Conservation (phyloP, 2,888 invertebrate species). For the Acronicta leporina region DNA sequence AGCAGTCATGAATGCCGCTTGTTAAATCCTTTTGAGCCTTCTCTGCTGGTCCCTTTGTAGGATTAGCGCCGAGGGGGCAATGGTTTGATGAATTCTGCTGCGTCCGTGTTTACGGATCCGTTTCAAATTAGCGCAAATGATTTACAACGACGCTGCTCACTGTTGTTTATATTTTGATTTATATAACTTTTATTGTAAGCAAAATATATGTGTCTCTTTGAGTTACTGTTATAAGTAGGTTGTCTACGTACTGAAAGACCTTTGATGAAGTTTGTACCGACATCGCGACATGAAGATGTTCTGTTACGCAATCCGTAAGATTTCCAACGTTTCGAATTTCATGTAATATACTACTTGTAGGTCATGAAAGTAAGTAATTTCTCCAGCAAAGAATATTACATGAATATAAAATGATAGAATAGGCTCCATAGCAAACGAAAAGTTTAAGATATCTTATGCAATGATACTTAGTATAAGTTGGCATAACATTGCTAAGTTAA, state of each 20-base stretch:
- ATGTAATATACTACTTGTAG: too few species aligned
- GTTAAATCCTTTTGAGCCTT: constrained; percentile 88
- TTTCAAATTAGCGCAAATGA: constrained; percentile 85
- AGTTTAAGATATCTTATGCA: too few species aligned
- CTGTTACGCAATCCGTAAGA: background rate
- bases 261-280: constrained; percentile 14
- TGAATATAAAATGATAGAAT: too few species aligned
- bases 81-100: constrained; percentile 71
- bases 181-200: constrained; percentile 59
- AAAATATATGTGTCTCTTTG: constrained; percentile 38
- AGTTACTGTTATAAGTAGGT: constrained; percentile 32
- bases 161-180: constrained; percentile 78
- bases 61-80: constrained; percentile 76
- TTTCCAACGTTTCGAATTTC: too few species aligned
- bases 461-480: too few species aligned
- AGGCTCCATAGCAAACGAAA: too few species aligned
- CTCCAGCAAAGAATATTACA: too few species aligned
- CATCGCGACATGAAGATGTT: constrained; percentile 5
- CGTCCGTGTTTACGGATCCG: constrained; percentile 77
- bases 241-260: constrained; percentile 15
- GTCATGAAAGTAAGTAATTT: too few species aligned
- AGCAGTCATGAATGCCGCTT: constrained; percentile 86
- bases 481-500: too few species aligned
- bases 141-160: constrained; percentile 77
- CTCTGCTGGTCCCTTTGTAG: constrained; percentile 79